A percentile compares a stretch with the other conserved stretches of the same genome.
These are phyloP conservation scores for Zoroaster sp. DNA, from an alignment of 53 echinoderm and acorn worm genomes.

Conservation along the genomic window DNA sequence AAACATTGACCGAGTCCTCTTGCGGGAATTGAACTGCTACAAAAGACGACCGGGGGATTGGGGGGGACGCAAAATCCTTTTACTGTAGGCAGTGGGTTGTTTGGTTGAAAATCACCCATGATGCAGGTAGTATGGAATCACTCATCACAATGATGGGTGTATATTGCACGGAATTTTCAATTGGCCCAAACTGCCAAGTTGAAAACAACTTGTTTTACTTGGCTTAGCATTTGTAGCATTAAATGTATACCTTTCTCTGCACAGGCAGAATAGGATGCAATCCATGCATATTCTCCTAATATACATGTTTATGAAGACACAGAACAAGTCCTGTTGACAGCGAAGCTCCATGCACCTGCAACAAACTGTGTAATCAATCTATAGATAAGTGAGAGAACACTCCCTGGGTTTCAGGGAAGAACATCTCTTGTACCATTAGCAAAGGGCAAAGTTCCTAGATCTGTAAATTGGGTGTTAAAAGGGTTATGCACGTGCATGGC, in stretches of 20 bases:
- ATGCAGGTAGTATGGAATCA: background rate
- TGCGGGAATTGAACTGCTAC: background rate
- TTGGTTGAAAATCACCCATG: background rate
- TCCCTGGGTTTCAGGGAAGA: background rate
- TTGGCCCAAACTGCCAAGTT: too few relatives aligned
- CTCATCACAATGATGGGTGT: too few relatives aligned
- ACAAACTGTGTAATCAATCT: slow-evolving; percentile 24
- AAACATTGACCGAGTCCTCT: slow-evolving; percentile 7
- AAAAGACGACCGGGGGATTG: background rate
- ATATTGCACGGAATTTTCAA: too few relatives aligned
- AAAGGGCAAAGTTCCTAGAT: slow-evolving; percentile 52
- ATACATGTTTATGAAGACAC: background rate
- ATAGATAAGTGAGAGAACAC: background rate
- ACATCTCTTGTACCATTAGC: slow-evolving; percentile 17
- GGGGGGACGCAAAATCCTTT: too few relatives aligned
- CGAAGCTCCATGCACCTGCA: slow-evolving; percentile 9
- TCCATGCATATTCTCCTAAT: background rate
- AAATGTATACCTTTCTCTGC: too few relatives aligned
- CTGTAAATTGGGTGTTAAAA: slow-evolving; percentile 6
- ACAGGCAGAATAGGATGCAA: background rate
- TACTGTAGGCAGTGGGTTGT: too few relatives aligned
- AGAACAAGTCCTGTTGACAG: background rate
- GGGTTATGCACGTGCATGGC: background rate
- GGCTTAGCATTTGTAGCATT: too few relatives aligned
- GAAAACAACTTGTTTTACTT: too few relatives aligned